Evolutionary conservation across 2,888 invertebrate species (phyloP).

Genomic region (Melolontha melolontha): DNA sequence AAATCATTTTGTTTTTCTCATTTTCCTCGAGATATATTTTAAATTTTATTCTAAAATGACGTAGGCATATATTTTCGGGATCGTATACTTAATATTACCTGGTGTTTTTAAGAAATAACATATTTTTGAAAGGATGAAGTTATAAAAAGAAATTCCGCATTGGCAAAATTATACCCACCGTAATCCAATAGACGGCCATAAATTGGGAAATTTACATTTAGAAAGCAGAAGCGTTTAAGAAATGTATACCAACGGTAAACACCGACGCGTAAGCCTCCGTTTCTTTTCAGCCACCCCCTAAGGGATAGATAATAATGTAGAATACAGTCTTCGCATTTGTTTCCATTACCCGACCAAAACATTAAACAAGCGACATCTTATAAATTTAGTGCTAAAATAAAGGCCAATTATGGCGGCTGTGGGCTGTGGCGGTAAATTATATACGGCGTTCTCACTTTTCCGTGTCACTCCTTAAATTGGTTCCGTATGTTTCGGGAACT

Average conservation of each 20-base stretch:
- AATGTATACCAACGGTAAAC: slow-evolving; percentile 31
- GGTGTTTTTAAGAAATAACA: slow-evolving; percentile 4
- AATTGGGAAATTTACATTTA: slow-evolving; percentile 39
- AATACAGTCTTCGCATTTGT: slow-evolving; percentile 47
- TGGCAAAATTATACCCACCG: slow-evolving; percentile 30
- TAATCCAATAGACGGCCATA: slow-evolving; percentile 32
- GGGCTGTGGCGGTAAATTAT: slow-evolving; percentile 41
- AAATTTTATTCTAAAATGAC: too few species aligned
- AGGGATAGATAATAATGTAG: slow-evolving; percentile 37
- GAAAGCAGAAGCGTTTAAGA: slow-evolving; percentile 27
- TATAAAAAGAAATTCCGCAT: slow-evolving; percentile 30
- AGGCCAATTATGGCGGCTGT: slow-evolving; percentile 47
- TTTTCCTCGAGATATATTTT: too few species aligned
- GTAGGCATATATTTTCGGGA: too few species aligned
- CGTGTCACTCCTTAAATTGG: slow-evolving; percentile 40
- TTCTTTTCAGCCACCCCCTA: slow-evolving; percentile 7
- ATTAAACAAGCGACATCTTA: slow-evolving; percentile 50
- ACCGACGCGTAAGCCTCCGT: slow-evolving; percentile 9
- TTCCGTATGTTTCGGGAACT: slow-evolving; percentile 18
- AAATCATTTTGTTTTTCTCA: too few species aligned
- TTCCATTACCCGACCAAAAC: slow-evolving; percentile 52
- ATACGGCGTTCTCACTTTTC: slow-evolving; percentile 39
- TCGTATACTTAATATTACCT: too few species aligned
- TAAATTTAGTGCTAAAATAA: slow-evolving; percentile 50
- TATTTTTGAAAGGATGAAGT: slow-evolving; percentile 24